Percentiles rank a stretch among this genome's conserved stretches.
Conservation (phyloP, 2,113 vertebrate genomes). For the Larimichthys polyactis region DNA sequence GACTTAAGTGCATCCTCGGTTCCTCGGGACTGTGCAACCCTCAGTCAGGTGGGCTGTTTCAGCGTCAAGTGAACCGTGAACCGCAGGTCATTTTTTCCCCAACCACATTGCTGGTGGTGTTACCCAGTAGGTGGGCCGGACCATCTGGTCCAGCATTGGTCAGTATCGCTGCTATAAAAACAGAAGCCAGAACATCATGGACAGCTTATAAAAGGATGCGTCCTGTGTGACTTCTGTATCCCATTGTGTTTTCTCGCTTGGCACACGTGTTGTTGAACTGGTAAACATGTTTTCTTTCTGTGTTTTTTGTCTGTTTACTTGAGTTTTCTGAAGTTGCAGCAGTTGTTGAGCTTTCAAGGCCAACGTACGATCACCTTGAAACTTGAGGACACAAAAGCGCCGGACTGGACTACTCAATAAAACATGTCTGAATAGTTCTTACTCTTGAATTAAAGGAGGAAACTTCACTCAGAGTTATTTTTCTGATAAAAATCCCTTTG, state of each 20-base stretch:
- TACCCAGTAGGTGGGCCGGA: too few relatives aligned
- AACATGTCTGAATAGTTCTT: background rate
- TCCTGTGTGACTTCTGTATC: background rate
- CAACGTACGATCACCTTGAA: background rate
- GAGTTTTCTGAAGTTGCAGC: background rate
- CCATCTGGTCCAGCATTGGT: too few relatives aligned
- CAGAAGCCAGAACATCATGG: background rate
- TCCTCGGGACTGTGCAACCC: too few relatives aligned
- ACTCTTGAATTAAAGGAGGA: background rate
- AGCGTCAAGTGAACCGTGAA: too few relatives aligned
- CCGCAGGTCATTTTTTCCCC: too few relatives aligned
- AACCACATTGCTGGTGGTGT: too few relatives aligned
- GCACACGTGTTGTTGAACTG: background rate
- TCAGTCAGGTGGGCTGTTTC: too few relatives aligned
- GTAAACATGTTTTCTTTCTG: background rate
- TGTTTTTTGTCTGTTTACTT: background rate
- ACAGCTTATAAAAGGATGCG: background rate
- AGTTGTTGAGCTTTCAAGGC: background rate
- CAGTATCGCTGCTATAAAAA: background rate
- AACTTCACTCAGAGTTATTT: background rate
- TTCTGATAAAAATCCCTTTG: background rate
- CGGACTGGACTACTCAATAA: background rate
- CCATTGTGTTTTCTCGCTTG: background rate
- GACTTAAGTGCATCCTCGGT: too few relatives aligned
- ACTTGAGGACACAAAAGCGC: background rate